Conservation (phyloP, 1,140 invertebrate genomes). For the Gryon sp. region DNA sequence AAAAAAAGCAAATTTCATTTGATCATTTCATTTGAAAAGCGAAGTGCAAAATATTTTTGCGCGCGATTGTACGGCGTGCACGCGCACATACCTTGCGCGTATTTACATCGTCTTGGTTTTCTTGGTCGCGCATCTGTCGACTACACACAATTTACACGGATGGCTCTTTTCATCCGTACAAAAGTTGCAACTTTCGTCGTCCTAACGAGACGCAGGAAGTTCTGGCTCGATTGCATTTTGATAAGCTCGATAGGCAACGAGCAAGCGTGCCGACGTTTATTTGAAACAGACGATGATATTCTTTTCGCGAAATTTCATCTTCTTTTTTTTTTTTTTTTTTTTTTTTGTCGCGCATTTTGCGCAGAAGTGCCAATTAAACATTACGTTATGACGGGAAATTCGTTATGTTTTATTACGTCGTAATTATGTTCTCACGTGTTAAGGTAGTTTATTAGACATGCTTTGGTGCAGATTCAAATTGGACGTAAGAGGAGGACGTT, state of each 20-base stretch:
- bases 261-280: slow-evolving; percentile 31
- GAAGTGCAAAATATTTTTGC: slow-evolving; percentile 4
- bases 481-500: slow-evolving; percentile 57
- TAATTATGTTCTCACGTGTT: slow-evolving; percentile 60
- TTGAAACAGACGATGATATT: slow-evolving; percentile 28
- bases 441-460: slow-evolving; percentile 61
- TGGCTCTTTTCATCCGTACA: slow-evolving; percentile 55
- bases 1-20: no score
- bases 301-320: slow-evolving; percentile 6
- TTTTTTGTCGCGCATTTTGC: no score
- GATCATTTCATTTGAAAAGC: no score
- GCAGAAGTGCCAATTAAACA: slow-evolving; percentile 51
- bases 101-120: slow-evolving; percentile 47
- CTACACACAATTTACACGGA: slow-evolving; percentile 57
- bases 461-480: slow-evolving; percentile 60
- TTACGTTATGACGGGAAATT: slow-evolving; percentile 61
- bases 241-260: slow-evolving; percentile 52
- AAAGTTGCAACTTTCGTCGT: slow-evolving; percentile 32
- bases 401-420: slow-evolving; percentile 57
- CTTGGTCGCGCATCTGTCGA: slow-evolving; percentile 45
- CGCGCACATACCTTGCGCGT: slow-evolving; percentile 40
- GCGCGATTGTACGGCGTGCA: slow-evolving; percentile 25
- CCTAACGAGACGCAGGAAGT: slow-evolving; percentile 58
- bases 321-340: no score
- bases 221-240: slow-evolving; percentile 46